Evolutionary conservation across 2,888 invertebrate genomes (phyloP), one percentile per base, ranked within the genome.

Genomic region (Rotaria macrura): DNA sequence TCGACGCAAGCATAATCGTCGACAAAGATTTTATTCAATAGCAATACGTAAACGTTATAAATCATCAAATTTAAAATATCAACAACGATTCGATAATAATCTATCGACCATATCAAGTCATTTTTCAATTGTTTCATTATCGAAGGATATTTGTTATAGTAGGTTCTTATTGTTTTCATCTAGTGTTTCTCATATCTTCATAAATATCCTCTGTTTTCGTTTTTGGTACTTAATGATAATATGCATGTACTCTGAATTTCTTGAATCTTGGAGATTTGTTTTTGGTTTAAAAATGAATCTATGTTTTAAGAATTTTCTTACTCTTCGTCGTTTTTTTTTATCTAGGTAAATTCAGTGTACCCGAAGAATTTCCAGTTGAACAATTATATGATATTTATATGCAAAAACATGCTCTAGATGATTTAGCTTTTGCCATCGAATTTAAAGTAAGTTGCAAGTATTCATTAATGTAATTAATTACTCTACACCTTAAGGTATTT

Each of bases 341-440:
- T 79, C 3, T 79, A 79, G 79, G 43, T n/a, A 79, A 79, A 79
- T 79, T 79, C 43, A 40, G 6, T 43, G 12, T 43, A 25, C 79
- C 79, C 1, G 40, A 43, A n/a, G 79, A 79, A 43, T 79, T 79
- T 79, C 43, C 79, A 43, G 79, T 79, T 3, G 40, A 79, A 25
- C 40, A 79, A 43, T 79, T 79, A 34, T 43, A 79, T 79, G 79
- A 79, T 79, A 79, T 79, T 12, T 79, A 43, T 40, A 79, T 12
- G 25, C 79, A 79, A 43, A 40, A 43, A 43, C 79, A 79, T 79
- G 12, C 79, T 23, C n/a, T 43, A 3, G 79, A 79, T 79, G 79
- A 79, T 79, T 79, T 79, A n/a, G 79, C 40, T 10, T 79, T 79
- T 79, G 79, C 79, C 43, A 43, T 79, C 25, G 79, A 79, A 43